A percentile compares a stretch with the other conserved stretches of the same genome.
These are phyloP conservation scores for Phthorimaea operculella DNA, from an alignment of 1,140 invertebrate genomes.

Conservation along the genomic window DNA sequence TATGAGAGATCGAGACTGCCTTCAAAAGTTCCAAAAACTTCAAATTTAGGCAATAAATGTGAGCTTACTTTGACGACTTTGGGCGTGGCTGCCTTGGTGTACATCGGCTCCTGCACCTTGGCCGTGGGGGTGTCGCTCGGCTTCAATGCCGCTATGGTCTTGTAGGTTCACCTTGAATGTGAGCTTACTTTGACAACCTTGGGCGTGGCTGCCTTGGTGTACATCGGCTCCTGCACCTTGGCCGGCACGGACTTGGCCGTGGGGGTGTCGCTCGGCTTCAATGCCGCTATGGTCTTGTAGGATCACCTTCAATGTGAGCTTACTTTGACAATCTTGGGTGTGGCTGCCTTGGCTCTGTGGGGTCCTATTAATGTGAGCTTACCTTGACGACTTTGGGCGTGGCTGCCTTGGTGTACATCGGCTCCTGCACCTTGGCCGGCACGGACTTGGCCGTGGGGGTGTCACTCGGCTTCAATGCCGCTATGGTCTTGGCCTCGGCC, in stretches of 20 bases:
- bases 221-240: slow-evolving; percentile 51
- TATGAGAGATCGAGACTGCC: too few species aligned
- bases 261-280: slow-evolving; percentile 40
- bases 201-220: slow-evolving; percentile 51
- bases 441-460: slow-evolving; percentile 40
- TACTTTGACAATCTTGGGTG: slow-evolving; percentile 48
- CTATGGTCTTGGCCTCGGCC: slow-evolving; percentile 43
- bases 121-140: slow-evolving; percentile 33
- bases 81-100: slow-evolving; percentile 51
- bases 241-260: slow-evolving; percentile 44
- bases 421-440: slow-evolving; percentile 49
- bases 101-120: slow-evolving; percentile 51
- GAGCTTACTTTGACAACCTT: slow-evolving; percentile 40
- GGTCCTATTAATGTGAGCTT: not conserved
- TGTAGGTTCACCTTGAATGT: too few species aligned
- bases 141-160: slow-evolving; percentile 45
- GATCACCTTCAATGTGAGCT: too few species aligned
- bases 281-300: slow-evolving; percentile 42
- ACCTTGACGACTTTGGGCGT: slow-evolving; percentile 48
- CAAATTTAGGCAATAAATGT: too few species aligned
- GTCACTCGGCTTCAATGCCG: slow-evolving; percentile 43
- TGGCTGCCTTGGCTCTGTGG: slow-evolving; percentile 42
- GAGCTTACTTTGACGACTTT: slow-evolving; percentile 40
- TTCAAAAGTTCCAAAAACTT: too few species aligned
- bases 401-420: slow-evolving; percentile 55